A percentile compares a stretch with the other conserved stretches of the same genome.
Evolutionary conservation across 1,140 invertebrate genomes (phyloP).

Genomic region (Apocrypta bakeri): DNA sequence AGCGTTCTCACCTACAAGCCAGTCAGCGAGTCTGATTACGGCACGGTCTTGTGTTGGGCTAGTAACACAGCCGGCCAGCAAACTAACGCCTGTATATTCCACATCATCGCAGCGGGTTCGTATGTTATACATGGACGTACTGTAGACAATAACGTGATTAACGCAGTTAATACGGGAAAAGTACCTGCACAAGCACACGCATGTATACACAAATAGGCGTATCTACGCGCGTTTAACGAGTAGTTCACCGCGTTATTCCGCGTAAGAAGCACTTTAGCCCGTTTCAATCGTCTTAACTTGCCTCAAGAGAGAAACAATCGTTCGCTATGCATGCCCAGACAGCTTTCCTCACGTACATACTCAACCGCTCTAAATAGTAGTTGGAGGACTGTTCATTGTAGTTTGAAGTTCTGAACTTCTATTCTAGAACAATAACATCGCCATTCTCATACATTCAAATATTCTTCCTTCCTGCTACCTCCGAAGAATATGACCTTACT

Average conservation of each 20-base stretch:
- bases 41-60: slow-evolving; percentile 80
- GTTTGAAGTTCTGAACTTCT: not conserved
- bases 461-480: too few species aligned
- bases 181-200: not conserved
- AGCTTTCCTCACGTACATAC: too few species aligned
- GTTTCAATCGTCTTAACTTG: not conserved
- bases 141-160: too few species aligned
- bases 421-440: not conserved
- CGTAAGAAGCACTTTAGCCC: slow-evolving; percentile 18
- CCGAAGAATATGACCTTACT: too few species aligned
- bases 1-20: slow-evolving; percentile 88
- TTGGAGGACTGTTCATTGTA: not conserved
- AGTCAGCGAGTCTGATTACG: slow-evolving; percentile 84
- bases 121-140: too few species aligned
- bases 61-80: slow-evolving; percentile 82
- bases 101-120: slow-evolving; percentile 81
- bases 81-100: slow-evolving; percentile 80
- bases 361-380: not conserved
- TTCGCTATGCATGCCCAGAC: not conserved
- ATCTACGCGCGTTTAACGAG: too few species aligned
- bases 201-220: not conserved
- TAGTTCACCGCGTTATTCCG: too few species aligned
- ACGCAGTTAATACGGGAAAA: too few species aligned
- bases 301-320: not conserved
- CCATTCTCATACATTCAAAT: too few species aligned